Base-by-base conservation (phyloP, 2,113 vertebrate genomes). In the Cinclus cinclus region DNA sequence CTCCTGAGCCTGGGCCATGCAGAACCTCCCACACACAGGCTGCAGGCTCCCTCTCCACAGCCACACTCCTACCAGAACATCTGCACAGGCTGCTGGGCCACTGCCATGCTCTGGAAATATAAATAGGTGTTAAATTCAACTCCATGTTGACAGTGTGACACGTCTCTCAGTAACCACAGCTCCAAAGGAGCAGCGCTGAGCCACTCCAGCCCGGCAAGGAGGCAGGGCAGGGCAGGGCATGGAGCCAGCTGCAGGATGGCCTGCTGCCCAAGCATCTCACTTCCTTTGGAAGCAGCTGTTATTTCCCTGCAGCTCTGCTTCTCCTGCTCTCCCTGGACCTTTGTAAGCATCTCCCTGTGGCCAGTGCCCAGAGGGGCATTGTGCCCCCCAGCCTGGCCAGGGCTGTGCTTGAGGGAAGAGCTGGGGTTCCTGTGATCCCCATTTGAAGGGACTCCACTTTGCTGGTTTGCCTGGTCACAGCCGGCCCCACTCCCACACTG, bases 131-230 rank as follows among this genome's bases (percentile, higher is more conserved):
- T 94, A 87, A 92, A 95, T 73, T 94, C 94, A 84, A 65, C 50
- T 90, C 80, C 84, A 81, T 69, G 91, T 83, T 92, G 92, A 97
- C 90, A 94, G 44, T 3, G 74, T 90, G 86, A 95, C 96, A 95
- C 94, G 83, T 89, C 91, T 93, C 93, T 86, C 93, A 77, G 85
- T 73, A 95, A 97, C 89, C 55, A 89, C 80, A 92, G 88, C 82
- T 96, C 90, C 91, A 82, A 92, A 90, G 84, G 76, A 94, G 95
- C 74, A 87, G 93, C 5, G 2, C 90, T 86, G 64, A 64, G 89
- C 92, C 28, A 11, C 87, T 78, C 60, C 89, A 83, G 82, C 79
- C 70, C 73, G 2, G 52, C 13, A 11, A 91, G 85, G 60, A 96
- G 79, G 93, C 62, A 81, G 50, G 64, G 83, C 33, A 56, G 39